Evolutionary conservation across 1,140 invertebrate genomes (phyloP).

Genomic region (Bombus sylvicola): DNA sequence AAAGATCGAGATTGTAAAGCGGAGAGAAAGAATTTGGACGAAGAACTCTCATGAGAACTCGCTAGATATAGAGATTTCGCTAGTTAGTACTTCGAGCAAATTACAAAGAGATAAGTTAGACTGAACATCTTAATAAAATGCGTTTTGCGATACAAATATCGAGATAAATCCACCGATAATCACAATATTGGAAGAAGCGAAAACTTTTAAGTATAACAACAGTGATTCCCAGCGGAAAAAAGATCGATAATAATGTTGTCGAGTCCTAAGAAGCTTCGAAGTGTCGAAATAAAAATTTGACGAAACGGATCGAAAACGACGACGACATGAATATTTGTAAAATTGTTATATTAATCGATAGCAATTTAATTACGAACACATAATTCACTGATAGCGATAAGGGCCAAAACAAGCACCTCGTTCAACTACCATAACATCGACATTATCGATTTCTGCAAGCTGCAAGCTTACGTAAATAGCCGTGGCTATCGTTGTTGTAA

Average conservation of each 20-base stretch:
- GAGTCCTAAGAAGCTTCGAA: no score
- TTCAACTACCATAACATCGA: neutral
- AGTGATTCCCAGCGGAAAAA: no score
- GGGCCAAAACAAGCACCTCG: neutral
- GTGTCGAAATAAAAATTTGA: no score
- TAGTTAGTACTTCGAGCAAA: no score
- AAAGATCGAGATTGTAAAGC: neutral
- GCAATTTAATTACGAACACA: neutral
- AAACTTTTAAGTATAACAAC: no score
- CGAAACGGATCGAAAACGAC: neutral
- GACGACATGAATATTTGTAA: neutral
- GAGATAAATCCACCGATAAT: no score
- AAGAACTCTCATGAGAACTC: neutral
- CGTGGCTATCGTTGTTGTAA: neutral
- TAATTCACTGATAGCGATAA: neutral
- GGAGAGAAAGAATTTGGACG: neutral
- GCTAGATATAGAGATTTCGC: no score
- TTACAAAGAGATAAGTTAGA: no score
- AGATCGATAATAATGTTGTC: no score
- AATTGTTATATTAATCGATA: neutral
- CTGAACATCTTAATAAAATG: no score
- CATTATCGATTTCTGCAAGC: conserved; percentile 10
- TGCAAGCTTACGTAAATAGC: neutral
- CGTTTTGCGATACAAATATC: no score
- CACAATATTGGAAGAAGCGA: no score